Percentiles rank a stretch among this genome's conserved stretches.
These are phyloP conservation scores for Periparus ater DNA, from an alignment of 2,797 vertebrate genomes.

Conservation along the genomic window DNA sequence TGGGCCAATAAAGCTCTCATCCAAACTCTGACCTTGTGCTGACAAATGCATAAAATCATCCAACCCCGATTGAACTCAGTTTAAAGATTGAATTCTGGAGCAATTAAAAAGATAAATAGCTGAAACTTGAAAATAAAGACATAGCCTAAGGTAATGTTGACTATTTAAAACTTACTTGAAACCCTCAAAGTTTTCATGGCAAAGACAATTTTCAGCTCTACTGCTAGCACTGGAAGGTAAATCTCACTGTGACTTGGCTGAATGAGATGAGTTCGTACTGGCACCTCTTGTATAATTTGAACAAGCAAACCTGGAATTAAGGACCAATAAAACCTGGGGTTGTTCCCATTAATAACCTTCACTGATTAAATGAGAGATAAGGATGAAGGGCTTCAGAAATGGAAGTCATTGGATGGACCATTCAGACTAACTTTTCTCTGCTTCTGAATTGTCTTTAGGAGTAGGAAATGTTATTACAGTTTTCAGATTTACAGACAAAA, in stretches of 20 bases:
- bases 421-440: not conserved
- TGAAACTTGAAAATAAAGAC: constrained; percentile 20
- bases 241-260: not conserved
- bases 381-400: not conserved
- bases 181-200: not conserved
- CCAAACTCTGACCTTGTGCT: not conserved
- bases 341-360: not conserved
- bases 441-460: not conserved
- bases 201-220: not conserved
- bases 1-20: not conserved
- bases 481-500: constrained; percentile 38
- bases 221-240: not conserved
- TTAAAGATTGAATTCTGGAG: constrained; percentile 21
- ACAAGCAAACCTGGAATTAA: not conserved
- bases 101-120: constrained; percentile 31
- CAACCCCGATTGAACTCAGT: not conserved
- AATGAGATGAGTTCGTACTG: not conserved
- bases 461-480: not conserved
- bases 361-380: not conserved
- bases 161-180: not conserved
- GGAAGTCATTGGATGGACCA: not conserved
- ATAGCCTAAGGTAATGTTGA: not conserved
- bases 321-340: not conserved
- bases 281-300: not conserved
- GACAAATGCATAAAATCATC: not conserved